These are phyloP conservation scores for Pantherophis alleghaniensis DNA, from an alignment of 2,797 vertebrate species.

Conservation along the genomic window DNA sequence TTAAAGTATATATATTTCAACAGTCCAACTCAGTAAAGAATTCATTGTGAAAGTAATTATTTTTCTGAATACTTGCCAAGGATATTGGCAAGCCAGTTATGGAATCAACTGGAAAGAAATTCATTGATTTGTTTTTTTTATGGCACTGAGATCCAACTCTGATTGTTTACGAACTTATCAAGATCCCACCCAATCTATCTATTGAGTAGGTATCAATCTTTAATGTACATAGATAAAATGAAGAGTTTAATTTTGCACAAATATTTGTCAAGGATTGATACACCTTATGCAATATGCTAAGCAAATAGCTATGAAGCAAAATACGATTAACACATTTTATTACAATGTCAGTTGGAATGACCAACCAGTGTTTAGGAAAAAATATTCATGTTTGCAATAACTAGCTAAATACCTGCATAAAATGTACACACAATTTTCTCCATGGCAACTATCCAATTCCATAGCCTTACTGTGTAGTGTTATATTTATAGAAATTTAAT, in stretches of 20 bases:
- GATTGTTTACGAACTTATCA: background rate
- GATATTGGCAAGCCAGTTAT: background rate
- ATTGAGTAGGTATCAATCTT: slow-evolving; percentile 28
- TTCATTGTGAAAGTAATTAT: background rate
- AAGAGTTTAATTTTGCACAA: slow-evolving; percentile 35
- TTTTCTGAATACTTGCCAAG: background rate
- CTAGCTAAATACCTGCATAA: slow-evolving; percentile 67
- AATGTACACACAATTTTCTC: slow-evolving; percentile 60
- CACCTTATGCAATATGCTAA: slow-evolving; percentile 52
- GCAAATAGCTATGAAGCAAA: slow-evolving; percentile 68
- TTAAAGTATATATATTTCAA: background rate
- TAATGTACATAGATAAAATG: slow-evolving; percentile 46
- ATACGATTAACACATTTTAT: slow-evolving; percentile 59
- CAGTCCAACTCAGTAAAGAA: background rate
- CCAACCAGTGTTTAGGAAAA: slow-evolving; percentile 59
- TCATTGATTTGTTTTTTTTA: background rate
- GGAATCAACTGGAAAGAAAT: background rate
- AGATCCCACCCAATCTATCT: background rate
- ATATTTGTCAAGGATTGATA: slow-evolving; percentile 43
- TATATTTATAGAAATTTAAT: slow-evolving; percentile 63
- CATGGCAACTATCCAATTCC: slow-evolving; percentile 55
- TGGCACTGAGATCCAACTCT: background rate
- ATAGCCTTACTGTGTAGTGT: slow-evolving; percentile 56
- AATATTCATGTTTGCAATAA: slow-evolving; percentile 64
- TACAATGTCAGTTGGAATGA: slow-evolving; percentile 54